Base-by-base conservation (phyloP, 1,140 invertebrate genomes). In the Octopus sinensis region DNA sequence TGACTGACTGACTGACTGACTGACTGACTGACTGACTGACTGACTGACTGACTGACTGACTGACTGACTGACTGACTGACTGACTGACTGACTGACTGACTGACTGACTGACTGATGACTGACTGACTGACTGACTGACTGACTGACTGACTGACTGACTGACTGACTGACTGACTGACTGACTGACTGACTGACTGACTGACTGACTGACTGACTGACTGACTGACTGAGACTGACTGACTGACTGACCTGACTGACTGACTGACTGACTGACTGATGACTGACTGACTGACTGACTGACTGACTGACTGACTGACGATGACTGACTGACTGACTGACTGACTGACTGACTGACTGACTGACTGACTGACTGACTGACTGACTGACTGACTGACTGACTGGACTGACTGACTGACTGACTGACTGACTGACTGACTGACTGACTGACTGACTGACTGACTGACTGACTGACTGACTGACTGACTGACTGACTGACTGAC, bases 401-500 rank as follows among this genome's bases (percentile, higher is more conserved):
- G n/a, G n/a, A n/a, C n/a, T n/a, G n/a, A n/a, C 6, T 78, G 62
- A 79, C 53, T 84, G 83, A 84, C 83, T 80, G 83, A 81, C 76
- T 62, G 76, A 81, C 56, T 80, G 52, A 81, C 56, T 62, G 78
- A 84, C 81, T 81, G 77, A 81, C 54, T 78, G 79, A 84, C 80
- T 83, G 79, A 84, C 73, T 81, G 83, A 84, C 82, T 84, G 82
- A 80, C 83, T 84, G 82, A 84, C 79, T 84, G 83, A 84, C 54
- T 56, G 80, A 83, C 82, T 83, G 82, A 82, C 81, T 83, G 81
- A 83, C 81, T 83, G 82, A 83, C 81, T 84, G 83, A 83, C 82
- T 84, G 83, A 84, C 83, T 84, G 83, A 84, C 83, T 84, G 83
- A 84, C 83, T 84, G 83, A 84, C 83, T 84, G 83, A 84, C 83